Base-by-base conservation (phyloP, 2,113 vertebrate species). In the Ariopsis seemanni region DNA sequence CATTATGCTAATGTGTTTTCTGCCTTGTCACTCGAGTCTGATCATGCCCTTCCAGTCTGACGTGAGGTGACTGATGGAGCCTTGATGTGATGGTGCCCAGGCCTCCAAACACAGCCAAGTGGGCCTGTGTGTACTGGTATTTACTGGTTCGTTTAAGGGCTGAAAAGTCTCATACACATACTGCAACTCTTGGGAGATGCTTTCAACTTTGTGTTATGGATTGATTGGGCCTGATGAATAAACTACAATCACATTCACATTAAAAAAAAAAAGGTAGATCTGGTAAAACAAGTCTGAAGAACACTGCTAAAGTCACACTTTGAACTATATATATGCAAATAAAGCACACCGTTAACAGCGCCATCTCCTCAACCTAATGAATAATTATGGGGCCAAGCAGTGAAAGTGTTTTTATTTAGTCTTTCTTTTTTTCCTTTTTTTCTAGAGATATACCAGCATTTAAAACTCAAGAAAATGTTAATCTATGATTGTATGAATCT, bases 41-140 rank as follows among this genome's bases (percentile, higher is more conserved):
- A 94, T 95, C 90, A 91, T 90, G 94, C 93, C 95, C 94, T 95
- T 95, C 95, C 93, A 93, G 91, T 94, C 93, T 95, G 95, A 95
- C 93, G 92, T 94, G 94, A 95, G 94, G 94, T 94, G 94, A 95
- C 94, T 95, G 94, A 93, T 93, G 91, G 91, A 91, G 94, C 93
- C 92, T 94, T 95, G 95, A 95, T 95, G 93, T 90, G 86, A 90
- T 90, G 91, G 91, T 87, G 86, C 88, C 92, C 91, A 89, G 91
- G 91, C 91, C 84, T 78, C 81, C 17, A 92, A 92, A 92, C 22
- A 89, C 93, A 93, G 90, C 91, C 87, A 89, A 94, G 92, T 91
- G 90, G 92, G 91, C 90, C 62, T 71, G 60, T 89, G 90, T 93
- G 92, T 89, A 91, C 92, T 92, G 93, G 93, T 92, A 94, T 93